These are phyloP conservation scores for Neopelma chrysocephalum DNA, from an alignment of 2,797 vertebrate genomes.

Conservation along the genomic window DNA sequence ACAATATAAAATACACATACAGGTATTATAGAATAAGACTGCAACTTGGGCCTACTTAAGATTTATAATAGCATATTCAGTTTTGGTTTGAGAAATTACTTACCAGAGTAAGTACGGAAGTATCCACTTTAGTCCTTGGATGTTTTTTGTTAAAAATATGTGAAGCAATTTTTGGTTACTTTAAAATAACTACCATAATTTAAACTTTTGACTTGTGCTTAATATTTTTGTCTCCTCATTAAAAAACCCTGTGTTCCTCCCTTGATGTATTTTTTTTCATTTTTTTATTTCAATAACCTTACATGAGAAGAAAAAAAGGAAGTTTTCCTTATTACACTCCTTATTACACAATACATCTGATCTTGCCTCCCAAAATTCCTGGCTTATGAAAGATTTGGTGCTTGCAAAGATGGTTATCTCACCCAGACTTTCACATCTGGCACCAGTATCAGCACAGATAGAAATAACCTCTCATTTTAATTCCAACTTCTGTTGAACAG, in stretches of 20 bases:
- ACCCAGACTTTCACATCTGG: slow-evolving; percentile 51
- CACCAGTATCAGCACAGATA: slow-evolving; percentile 31
- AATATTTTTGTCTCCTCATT: not conserved
- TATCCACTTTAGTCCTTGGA: not conserved
- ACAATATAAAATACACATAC: not conserved
- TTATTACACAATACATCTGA: not conserved
- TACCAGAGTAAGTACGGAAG: not conserved
- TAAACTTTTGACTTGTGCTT: not conserved
- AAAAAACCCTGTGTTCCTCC: not conserved
- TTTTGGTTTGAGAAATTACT: not conserved
- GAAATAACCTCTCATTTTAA: slow-evolving; percentile 49
- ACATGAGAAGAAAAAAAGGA: not conserved
- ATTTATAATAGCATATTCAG: not conserved
- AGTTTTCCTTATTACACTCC: not conserved
- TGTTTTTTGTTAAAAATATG: not conserved
- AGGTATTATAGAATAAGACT: not conserved
- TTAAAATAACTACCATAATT: not conserved
- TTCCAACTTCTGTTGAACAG: slow-evolving; percentile 52
- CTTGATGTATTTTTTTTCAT: not conserved
- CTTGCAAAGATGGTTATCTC: not conserved
- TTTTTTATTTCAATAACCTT: not conserved
- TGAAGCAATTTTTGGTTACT: not conserved
- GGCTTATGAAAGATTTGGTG: slow-evolving; percentile 12
- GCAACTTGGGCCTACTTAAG: not conserved
- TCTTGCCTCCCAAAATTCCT: not conserved